A percentile compares a stretch with the other conserved stretches of the same genome.
phyloP scores from a whole-genome alignment of 30 jellyfish, hydroid and myxozoan species.

The Aurelia aurita complex sp. Pacific region DNA sequence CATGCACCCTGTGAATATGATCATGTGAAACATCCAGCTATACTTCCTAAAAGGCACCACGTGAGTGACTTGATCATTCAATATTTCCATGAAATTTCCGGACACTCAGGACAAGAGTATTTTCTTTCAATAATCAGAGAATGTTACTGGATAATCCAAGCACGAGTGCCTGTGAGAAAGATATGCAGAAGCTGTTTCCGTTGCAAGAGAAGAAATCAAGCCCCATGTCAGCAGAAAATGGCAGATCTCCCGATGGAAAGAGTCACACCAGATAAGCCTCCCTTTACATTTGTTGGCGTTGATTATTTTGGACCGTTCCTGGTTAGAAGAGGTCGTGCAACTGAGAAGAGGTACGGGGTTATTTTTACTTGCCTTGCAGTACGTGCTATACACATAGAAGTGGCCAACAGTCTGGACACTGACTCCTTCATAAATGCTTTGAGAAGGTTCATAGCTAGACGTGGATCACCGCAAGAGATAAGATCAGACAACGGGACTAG shows the following conservation, averaged over 20 bases:
- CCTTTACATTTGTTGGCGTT: background rate
- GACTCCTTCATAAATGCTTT: no score
- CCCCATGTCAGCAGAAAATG: slow-evolving; percentile 5
- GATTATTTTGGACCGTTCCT: no score
- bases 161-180: background rate
- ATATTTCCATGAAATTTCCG: no score
- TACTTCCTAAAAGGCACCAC: no score
- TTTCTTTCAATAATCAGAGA: no score
- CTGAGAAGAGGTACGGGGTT: no score
- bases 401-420: background rate
- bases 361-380: slow-evolving; percentile 17
- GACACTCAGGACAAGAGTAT: no score
- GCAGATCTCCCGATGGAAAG: slow-evolving; percentile 14
- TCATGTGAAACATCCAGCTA: no score
- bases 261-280: slow-evolving; percentile 29
- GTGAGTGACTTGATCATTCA: no score
- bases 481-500: background rate
- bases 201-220: background rate
- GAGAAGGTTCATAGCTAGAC: background rate
- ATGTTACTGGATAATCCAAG: no score
- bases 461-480: slow-evolving; percentile 33
- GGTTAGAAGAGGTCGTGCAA: no score
- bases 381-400: slow-evolving; percentile 20
- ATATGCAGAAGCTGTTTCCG: slow-evolving; percentile 5
- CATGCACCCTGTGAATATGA: no score